Evolutionary conservation across 2,888 invertebrate genomes (phyloP).

Genomic region (Drosophila ochracea): DNA sequence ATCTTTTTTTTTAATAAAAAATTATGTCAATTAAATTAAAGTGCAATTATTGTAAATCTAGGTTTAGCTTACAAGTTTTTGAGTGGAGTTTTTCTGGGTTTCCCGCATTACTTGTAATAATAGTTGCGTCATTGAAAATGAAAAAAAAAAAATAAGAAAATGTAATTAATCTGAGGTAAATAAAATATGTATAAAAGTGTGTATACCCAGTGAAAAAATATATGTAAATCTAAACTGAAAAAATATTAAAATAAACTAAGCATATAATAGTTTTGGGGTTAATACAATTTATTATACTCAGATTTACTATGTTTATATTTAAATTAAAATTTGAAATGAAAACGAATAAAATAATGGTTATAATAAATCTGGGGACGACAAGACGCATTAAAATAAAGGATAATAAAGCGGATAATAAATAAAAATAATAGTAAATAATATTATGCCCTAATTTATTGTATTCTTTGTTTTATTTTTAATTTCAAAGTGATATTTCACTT

Average conservation of each 20-base stretch:
- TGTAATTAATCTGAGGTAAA: not conserved
- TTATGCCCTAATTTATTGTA: fast-evolving
- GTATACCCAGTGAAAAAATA: not conserved
- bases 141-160: not conserved
- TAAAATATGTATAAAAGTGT: not conserved
- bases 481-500: not conserved
- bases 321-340: too few relatives aligned
- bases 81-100: not conserved
- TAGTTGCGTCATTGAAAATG: not conserved
- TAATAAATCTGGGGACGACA: too few relatives aligned
- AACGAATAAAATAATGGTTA: too few relatives aligned
- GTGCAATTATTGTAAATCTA: not conserved
- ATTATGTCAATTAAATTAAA: not conserved
- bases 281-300: not conserved
- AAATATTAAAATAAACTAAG: not conserved
- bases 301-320: too few relatives aligned
- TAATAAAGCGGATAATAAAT: too few relatives aligned
- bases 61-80: not conserved
- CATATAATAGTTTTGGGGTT: not conserved
- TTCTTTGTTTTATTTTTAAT: not conserved
- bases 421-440: not conserved
- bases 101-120: not conserved
- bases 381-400: too few relatives aligned
- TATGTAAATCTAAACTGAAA: not conserved
- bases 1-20: too few relatives aligned